phyloP scores from a whole-genome alignment of 2,113 vertebrate species.

The Lathamus discolor region DNA sequence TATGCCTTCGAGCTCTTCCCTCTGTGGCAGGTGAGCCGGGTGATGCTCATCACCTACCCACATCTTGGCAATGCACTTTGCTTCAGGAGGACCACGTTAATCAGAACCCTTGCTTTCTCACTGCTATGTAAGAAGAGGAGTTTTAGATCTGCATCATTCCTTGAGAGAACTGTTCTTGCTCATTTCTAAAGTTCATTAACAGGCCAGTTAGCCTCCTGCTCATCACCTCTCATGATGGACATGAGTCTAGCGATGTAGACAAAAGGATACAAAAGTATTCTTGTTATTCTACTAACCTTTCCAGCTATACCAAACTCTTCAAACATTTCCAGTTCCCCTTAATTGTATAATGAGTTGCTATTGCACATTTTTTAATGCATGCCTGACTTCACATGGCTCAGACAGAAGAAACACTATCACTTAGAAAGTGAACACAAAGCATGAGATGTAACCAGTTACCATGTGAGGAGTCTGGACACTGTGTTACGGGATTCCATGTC shows the following conservation, averaged over 20 bases:
- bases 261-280: not conserved
- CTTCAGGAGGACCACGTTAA: not conserved
- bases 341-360: not conserved
- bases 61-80: not conserved
- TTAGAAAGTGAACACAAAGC: not conserved
- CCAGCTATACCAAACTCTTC: not conserved
- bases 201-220: not conserved
- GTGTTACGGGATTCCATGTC: not conserved
- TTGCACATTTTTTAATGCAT: not conserved
- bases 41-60: not conserved
- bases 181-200: not conserved
- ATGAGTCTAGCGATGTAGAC: not conserved
- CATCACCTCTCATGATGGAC: not conserved
- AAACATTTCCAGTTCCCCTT: not conserved
- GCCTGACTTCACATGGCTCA: not conserved
- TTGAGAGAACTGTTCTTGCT: not conserved
- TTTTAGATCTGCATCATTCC: not conserved
- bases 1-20: not conserved
- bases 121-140: not conserved
- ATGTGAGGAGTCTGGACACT: not conserved
- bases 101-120: not conserved
- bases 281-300: not conserved
- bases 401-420: not conserved
- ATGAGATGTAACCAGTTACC: not conserved
- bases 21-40: accelerated